Percentiles rank a stretch among this genome's conserved stretches.
Conservation (phyloP, 2,797 vertebrate species). For the Syncerus caffer region DNA sequence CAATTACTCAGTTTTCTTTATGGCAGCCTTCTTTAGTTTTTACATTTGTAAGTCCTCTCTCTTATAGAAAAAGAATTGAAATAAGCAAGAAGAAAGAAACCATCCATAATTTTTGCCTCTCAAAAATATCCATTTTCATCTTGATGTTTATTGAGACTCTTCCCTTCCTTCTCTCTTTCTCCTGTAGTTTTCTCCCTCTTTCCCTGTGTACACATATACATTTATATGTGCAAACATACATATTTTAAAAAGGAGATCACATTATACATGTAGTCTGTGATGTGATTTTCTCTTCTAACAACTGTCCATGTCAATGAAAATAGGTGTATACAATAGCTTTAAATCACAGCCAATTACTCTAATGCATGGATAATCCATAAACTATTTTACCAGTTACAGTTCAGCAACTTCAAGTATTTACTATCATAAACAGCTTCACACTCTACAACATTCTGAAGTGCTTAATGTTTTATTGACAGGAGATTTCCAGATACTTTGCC, state of each 20-base stretch:
- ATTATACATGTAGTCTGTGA: not conserved
- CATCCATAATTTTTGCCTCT: not conserved
- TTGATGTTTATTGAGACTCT: not conserved
- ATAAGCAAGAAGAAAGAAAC: slow-evolving; percentile 25
- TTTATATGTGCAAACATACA: not conserved
- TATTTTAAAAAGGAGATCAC: not conserved
- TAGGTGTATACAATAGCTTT: not conserved
- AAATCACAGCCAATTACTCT: not conserved
- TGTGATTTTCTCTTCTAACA: slow-evolving; percentile 14
- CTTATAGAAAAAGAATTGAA: slow-evolving; percentile 1
- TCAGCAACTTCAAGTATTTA: not conserved
- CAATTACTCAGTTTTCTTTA: not conserved
- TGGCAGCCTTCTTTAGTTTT: not conserved
- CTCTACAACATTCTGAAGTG: not conserved
- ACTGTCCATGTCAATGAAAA: not conserved
- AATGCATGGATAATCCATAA: not conserved
- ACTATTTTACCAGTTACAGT: not conserved
- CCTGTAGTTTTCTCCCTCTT: not conserved
- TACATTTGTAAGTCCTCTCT: not conserved
- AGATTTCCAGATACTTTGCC: not conserved
- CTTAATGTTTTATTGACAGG: not conserved
- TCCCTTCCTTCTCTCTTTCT: not conserved
- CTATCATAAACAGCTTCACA: not conserved
- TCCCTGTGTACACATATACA: not conserved
- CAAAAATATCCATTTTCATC: not conserved